These are phyloP conservation scores for Paracanthobrama guichenoti DNA, from an alignment of 2,113 vertebrate genomes.

Conservation along the genomic window DNA sequence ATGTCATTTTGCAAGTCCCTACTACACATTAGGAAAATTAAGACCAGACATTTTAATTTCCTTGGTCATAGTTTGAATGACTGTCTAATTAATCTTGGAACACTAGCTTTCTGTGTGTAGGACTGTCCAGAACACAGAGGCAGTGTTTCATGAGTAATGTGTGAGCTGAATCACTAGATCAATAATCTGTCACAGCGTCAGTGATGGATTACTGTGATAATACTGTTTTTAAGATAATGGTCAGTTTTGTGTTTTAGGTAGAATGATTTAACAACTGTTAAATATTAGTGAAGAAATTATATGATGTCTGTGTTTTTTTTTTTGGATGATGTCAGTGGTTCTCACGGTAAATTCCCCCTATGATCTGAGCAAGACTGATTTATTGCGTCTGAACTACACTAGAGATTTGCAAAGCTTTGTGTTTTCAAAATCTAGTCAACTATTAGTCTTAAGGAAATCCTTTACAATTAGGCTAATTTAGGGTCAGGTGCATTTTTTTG, in stretches of 20 bases:
- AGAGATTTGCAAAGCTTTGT: neutral
- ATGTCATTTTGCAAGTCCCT: neutral
- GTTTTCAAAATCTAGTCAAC: neutral
- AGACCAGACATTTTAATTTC: neutral
- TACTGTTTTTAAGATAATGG: slow-evolving; percentile 1
- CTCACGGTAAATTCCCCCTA: neutral
- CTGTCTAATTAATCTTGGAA: neutral
- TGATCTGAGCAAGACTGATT: slow-evolving; percentile 68
- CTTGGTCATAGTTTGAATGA: neutral
- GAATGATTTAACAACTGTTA: neutral
- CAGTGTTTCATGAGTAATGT: neutral
- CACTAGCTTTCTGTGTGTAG: neutral
- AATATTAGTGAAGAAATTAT: neutral
- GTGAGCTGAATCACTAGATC: slow-evolving; percentile 1
- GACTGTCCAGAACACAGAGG: slow-evolving; percentile 6
- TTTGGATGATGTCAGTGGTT: neutral
- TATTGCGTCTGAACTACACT: slow-evolving; percentile 53
- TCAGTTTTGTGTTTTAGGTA: neutral
- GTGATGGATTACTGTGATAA: slow-evolving; percentile 31
- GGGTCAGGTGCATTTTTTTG: neutral
- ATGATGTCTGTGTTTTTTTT: neutral
- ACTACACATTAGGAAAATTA: neutral
- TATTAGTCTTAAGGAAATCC: neutral
- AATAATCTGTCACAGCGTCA: slow-evolving; percentile 10
- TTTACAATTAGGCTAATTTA: neutral